Conservation (phyloP, 2,888 invertebrate genomes). For the Dasypolia templi region DNA sequence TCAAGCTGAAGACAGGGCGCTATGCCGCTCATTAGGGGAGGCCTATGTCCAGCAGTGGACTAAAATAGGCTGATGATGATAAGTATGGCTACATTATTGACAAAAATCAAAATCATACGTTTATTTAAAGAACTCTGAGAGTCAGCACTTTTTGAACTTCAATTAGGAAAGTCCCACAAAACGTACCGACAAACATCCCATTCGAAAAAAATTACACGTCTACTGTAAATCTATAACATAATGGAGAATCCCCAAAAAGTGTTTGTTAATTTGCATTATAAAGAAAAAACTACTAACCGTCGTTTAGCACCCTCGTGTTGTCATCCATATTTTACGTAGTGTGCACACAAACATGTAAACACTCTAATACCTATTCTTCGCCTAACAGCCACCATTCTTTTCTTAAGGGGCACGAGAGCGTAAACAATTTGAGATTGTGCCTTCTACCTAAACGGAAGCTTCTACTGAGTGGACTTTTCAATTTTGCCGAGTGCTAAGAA, state of each 20-base stretch:
- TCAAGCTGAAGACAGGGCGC: too few relatives aligned
- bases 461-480: slow-evolving; percentile 86
- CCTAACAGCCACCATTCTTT: slow-evolving; percentile 74
- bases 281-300: slow-evolving; percentile 42
- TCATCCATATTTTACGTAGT: slow-evolving; percentile 48
- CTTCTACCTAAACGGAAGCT: slow-evolving; percentile 81
- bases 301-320: slow-evolving; percentile 33
- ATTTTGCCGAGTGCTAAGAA: slow-evolving; percentile 87
- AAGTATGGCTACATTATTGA: too few relatives aligned
- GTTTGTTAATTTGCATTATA: slow-evolving; percentile 20
- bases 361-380: slow-evolving; percentile 63
- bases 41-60: too few relatives aligned
- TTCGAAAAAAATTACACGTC: too few relatives aligned
- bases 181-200: too few relatives aligned
- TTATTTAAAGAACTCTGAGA: too few relatives aligned
- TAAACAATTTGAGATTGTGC: slow-evolving; percentile 85
- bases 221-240: not conserved
- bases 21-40: too few relatives aligned
- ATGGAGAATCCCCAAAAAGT: not conserved
- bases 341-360: slow-evolving; percentile 65
- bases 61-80: too few relatives aligned
- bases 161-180: too few relatives aligned
- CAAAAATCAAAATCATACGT: too few relatives aligned
- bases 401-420: slow-evolving; percentile 81
- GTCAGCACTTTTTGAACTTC: too few relatives aligned